Percentiles rank a stretch among this genome's conserved stretches.
Conservation (phyloP, 2,888 invertebrate species). For the Drosophila anomelani region DNA sequence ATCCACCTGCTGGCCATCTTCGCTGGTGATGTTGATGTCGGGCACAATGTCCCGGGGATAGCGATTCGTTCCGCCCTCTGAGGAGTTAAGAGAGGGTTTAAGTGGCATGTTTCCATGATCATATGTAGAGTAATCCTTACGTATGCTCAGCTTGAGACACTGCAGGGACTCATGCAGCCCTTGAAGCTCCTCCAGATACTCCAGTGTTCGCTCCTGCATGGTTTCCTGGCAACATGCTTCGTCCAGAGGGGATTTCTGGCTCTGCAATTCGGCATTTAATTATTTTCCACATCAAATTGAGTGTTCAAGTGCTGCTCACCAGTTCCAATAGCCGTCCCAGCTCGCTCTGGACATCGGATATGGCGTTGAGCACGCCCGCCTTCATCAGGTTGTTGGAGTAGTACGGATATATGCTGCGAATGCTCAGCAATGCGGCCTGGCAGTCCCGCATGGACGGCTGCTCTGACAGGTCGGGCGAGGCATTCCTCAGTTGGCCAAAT, state of each 20-base stretch:
- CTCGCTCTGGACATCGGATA: constrained; percentile 81
- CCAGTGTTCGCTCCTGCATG: constrained; percentile 77
- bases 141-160: constrained; percentile 79
- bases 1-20: constrained; percentile 73
- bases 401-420: constrained; percentile 81
- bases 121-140: constrained; percentile 58
- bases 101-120: too few relatives aligned
- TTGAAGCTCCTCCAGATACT: constrained; percentile 79
- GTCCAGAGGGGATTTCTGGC: constrained; percentile 76
- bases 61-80: constrained; percentile 76
- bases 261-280: constrained; percentile 48
- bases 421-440: constrained; percentile 66
- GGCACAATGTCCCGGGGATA: constrained; percentile 77
- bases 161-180: constrained; percentile 80
- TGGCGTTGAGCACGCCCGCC: constrained; percentile 79
- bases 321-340: constrained; percentile 74
- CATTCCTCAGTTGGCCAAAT: constrained; percentile 62
- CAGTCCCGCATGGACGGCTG: constrained; percentile 74
- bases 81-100: background rate
- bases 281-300: background rate
- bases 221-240: constrained; percentile 83
- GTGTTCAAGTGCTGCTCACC: constrained; percentile 46
- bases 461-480: constrained; percentile 72
- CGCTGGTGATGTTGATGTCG: constrained; percentile 82
- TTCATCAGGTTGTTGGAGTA: constrained; percentile 80